Percentiles rank a stretch among this genome's conserved stretches.
Conservation (phyloP, 2,888 invertebrate genomes). For the Lagria hirta region DNA sequence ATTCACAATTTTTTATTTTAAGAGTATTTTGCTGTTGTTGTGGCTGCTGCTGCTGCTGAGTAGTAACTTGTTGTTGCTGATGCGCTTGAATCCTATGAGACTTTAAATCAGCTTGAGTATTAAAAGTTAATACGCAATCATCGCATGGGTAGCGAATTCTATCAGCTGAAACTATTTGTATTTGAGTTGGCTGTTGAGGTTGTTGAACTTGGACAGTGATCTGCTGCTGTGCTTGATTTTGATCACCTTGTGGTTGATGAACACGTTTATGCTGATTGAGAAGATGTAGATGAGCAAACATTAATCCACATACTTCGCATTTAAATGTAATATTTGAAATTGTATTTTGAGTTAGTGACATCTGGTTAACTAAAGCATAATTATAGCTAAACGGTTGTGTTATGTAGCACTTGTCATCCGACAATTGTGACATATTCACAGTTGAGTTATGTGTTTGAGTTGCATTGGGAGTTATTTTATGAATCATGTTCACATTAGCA, state of each 20-base stretch:
- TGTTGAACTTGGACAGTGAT: conserved; percentile 51
- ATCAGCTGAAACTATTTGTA: conserved; percentile 63
- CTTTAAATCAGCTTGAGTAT: conserved; percentile 51
- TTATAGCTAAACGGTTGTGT: conserved; percentile 77
- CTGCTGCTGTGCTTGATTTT: conserved; percentile 52
- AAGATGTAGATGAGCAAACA: conserved; percentile 79
- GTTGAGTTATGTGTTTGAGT: conserved; percentile 52
- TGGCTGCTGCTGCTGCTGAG: conserved; percentile 53
- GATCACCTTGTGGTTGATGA: conserved; percentile 65
- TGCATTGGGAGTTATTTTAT: conserved; percentile 58
- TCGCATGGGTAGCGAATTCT: conserved; percentile 53
- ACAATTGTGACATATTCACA: conserved; percentile 70
- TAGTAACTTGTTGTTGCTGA: conserved; percentile 56
- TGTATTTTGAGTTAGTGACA: conserved; percentile 77
- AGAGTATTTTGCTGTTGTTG: conserved; percentile 47
- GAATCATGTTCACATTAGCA: conserved; percentile 68
- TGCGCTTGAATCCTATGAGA: conserved; percentile 55
- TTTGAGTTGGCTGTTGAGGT: conserved; percentile 55
- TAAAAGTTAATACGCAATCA: conserved; percentile 53
- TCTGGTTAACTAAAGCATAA: conserved; percentile 80
- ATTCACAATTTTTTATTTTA: conserved; percentile 54
- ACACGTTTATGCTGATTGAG: conserved; percentile 86
- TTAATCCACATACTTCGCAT: conserved; percentile 83
- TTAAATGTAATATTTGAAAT: conserved; percentile 84
- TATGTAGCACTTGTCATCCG: conserved; percentile 73